Conservation (phyloP, 2,888 invertebrate species). For the Ectemnius cavifrons region DNA sequence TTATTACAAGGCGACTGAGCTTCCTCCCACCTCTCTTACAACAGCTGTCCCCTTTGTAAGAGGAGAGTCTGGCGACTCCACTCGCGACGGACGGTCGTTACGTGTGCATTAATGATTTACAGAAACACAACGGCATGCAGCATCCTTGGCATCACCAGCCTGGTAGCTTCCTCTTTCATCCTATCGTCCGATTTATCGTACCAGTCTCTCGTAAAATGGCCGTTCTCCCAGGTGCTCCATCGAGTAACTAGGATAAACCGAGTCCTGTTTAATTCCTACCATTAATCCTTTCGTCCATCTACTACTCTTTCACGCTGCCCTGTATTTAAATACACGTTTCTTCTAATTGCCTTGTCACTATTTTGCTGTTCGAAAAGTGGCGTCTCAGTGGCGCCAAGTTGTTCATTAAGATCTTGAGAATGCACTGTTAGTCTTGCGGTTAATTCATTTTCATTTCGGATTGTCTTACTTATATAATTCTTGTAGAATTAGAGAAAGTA, state of each 20-base stretch:
- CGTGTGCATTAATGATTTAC: constrained; percentile 61
- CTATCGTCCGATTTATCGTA: constrained; percentile 44
- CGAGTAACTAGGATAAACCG: constrained; percentile 8
- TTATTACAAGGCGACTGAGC: background rate
- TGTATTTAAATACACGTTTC: too few relatives aligned
- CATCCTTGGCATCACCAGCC: constrained; percentile 29
- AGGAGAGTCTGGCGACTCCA: constrained; percentile 33
- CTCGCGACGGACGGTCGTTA: constrained; percentile 56
- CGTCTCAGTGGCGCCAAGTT: too few relatives aligned
- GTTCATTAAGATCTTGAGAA: too few relatives aligned
- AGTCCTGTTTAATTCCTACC: constrained; percentile 24
- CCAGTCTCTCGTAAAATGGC: constrained; percentile 33
- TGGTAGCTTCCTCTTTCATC: constrained; percentile 18
- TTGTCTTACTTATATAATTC: too few relatives aligned
- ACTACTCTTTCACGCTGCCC: too few relatives aligned
- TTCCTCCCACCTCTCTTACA: background rate
- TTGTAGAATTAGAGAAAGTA: too few relatives aligned
- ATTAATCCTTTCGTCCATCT: constrained; percentile 11
- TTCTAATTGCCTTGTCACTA: too few relatives aligned
- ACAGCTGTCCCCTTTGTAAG: constrained; percentile 18
- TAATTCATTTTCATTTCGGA: too few relatives aligned
- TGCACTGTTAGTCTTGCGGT: too few relatives aligned
- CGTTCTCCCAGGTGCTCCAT: constrained; percentile 5
- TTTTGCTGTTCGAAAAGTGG: too few relatives aligned
- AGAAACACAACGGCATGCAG: constrained; percentile 43